Base-by-base conservation (phyloP, 92 coral and sea anemone species). In the Phenganax marumi region DNA sequence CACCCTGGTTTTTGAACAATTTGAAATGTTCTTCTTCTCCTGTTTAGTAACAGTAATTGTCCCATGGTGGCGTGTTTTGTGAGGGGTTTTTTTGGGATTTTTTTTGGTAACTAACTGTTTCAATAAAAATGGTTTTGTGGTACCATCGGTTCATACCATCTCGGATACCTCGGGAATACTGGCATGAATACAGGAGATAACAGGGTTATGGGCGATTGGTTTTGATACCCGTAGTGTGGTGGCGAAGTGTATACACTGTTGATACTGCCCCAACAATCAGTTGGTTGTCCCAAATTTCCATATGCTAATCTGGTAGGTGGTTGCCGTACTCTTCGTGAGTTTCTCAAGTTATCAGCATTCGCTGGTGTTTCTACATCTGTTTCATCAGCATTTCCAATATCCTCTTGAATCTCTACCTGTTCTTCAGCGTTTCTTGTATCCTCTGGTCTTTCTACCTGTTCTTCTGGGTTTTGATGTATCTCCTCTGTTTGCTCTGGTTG, bases 281-380 rank as follows among this genome's bases (percentile, higher is more conserved):
- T 58, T 58, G 65, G 65, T 58, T 58, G 65, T 7, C 65, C 65
- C 65, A 58, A 18, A 58, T 58, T 14, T 8, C 21, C 65, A 58
- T 58, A 58, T 14, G 21, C 65, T 23, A 58, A 58, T 58, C 65
- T 58, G 65, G 65, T 58, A 16, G 65, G 65, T 58, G 65, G 16
- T 58, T 23, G 16, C 21, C 65, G 65, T 6, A 14, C 65, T 58
- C 65, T 18, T 58, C 13, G 65, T 58, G 65, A 7, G 13, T 58
- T 58, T 14, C 19, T 23, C 21, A 19, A 23, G 7, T 52, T 52
- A 7, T 58, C 22, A 14, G 65, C 19, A 58, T 58, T 23, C 5
- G 23, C 65, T 58, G n/a, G 21, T 18, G 16, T 58, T 0, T 58
- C 65, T 14, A 12, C 16, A 14, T 58, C 65, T 18, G 16, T 18